Conservation (phyloP, 2,888 invertebrate genomes). For the Ferrisia virgata region DNA sequence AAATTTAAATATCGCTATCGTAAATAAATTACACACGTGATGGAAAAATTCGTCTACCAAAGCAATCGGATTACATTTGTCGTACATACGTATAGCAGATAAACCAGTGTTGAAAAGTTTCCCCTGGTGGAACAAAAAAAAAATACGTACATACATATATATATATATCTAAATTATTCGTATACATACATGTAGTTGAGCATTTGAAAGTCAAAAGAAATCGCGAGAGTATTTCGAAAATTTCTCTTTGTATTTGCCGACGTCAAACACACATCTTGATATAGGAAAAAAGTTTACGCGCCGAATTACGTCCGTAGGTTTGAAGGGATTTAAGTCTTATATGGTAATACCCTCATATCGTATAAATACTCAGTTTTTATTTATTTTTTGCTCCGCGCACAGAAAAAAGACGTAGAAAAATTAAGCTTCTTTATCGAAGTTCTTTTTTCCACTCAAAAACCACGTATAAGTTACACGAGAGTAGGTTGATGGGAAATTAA, state of each 20-base stretch:
- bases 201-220: conserved; percentile 1
- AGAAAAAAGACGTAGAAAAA: background rate
- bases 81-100: background rate
- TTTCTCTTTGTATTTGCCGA: background rate
- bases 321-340: conserved; percentile 1
- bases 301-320: background rate
- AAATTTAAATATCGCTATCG: background rate
- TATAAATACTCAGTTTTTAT: background rate
- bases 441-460: background rate
- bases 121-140: background rate
- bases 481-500: background rate
- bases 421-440: background rate
- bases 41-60: background rate
- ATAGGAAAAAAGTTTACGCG: background rate
- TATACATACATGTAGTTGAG: background rate
- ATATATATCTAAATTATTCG: background rate
- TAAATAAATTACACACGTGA: background rate
- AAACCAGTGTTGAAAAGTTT: background rate
- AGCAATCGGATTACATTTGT: conserved; percentile 10
- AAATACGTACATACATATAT: too few relatives aligned
- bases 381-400: background rate
- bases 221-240: background rate
- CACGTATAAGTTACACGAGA: background rate
- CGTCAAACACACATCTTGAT: background rate
- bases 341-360: conserved; percentile 3